A percentile compares a stretch with the other conserved stretches of the same genome.
Evolutionary conservation across 2,113 vertebrate species (phyloP).

Genomic region (Ariopsis seemanni): DNA sequence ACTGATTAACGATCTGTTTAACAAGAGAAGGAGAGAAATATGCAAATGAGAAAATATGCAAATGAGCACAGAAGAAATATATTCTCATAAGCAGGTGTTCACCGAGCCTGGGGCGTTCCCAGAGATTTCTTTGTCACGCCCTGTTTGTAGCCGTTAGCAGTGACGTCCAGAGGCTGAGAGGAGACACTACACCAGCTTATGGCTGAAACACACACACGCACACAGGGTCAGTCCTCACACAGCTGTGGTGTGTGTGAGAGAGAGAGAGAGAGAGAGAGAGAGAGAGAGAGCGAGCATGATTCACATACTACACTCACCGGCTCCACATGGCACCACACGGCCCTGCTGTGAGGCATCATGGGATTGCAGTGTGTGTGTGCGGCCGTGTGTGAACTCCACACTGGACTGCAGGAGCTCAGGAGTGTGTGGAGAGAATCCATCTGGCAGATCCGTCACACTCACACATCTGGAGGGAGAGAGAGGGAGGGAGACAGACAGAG

Average conservation of each 20-base stretch:
- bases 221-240: background rate
- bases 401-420: slow-evolving; percentile 78
- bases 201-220: slow-evolving; percentile 70
- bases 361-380: slow-evolving; percentile 64
- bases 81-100: background rate
- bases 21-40: background rate
- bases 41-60: background rate
- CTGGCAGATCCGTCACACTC: slow-evolving; percentile 73
- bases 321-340: slow-evolving; percentile 83
- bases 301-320: slow-evolving; percentile 70
- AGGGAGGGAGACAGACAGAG: background rate
- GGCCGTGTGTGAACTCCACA: slow-evolving; percentile 84
- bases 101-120: slow-evolving; percentile 82
- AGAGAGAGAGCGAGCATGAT: background rate
- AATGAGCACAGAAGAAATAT: background rate
- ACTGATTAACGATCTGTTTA: slow-evolving; percentile 83
- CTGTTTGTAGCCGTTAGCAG: slow-evolving; percentile 89
- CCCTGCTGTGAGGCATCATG: slow-evolving; percentile 59
- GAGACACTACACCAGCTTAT: slow-evolving; percentile 91
- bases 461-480: slow-evolving; percentile 72
- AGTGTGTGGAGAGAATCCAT: slow-evolving; percentile 73
- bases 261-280: background rate
- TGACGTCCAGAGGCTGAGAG: slow-evolving; percentile 87
- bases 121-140: slow-evolving; percentile 85
- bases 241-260: slow-evolving; percentile 3